Conservation (phyloP, 2,888 invertebrate genomes). For the Chamaedrilus cognettii region DNA sequence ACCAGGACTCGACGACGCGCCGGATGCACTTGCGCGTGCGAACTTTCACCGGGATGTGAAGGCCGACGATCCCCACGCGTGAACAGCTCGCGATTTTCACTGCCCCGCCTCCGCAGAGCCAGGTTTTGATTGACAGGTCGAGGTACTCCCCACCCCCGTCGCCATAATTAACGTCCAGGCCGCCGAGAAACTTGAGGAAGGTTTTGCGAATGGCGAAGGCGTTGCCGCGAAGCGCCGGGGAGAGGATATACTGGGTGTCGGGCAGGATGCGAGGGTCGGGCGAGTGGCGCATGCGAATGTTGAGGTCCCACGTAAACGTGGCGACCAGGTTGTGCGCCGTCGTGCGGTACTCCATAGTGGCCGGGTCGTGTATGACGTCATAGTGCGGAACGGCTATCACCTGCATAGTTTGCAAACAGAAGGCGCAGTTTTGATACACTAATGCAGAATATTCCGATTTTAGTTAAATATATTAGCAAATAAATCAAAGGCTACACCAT, state of each 20-base stretch:
- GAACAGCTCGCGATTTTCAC: slow-evolving; percentile 36
- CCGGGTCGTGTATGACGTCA: slow-evolving; percentile 33
- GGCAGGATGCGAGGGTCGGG: background rate
- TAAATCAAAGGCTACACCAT: too few species aligned
- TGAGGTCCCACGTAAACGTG: slow-evolving; percentile 31
- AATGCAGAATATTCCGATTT: too few species aligned
- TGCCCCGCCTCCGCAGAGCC: slow-evolving; percentile 29
- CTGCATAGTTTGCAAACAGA: too few species aligned
- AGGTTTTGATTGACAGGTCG: slow-evolving; percentile 24
- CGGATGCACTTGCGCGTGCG: slow-evolving; percentile 24
- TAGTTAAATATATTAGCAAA: too few species aligned
- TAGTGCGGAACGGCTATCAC: slow-evolving; percentile 37
- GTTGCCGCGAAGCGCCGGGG: slow-evolving; percentile 26
- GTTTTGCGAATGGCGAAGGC: slow-evolving; percentile 24
- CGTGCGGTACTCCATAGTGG: slow-evolving; percentile 31
- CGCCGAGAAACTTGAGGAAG: slow-evolving; percentile 17
- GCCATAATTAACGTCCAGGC: slow-evolving; percentile 20
- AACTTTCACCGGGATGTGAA: slow-evolving; percentile 34
- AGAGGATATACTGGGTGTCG: background rate
- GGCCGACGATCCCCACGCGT: slow-evolving; percentile 35
- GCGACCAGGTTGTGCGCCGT: slow-evolving; percentile 28
- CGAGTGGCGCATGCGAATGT: slow-evolving; percentile 22
- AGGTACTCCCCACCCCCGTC: slow-evolving; percentile 25
- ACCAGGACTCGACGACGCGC: slow-evolving; percentile 33
- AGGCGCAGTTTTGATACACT: too few species aligned